A percentile compares a stretch with the other conserved stretches of the same genome.
Conservation (phyloP, 2,113 vertebrate species). For the Silurus asotus region DNA sequence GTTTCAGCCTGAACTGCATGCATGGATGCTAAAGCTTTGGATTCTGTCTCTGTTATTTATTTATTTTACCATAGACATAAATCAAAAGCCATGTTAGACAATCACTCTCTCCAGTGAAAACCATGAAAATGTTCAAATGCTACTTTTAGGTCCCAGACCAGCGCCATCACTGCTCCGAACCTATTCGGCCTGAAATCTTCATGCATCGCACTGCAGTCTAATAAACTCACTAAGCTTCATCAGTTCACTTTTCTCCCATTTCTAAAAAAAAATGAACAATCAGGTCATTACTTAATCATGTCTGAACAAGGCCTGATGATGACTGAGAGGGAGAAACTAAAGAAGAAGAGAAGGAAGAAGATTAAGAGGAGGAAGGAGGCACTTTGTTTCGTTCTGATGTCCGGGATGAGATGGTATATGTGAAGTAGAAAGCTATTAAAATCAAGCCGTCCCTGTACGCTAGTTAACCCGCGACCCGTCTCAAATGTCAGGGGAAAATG, state of each 20-base stretch:
- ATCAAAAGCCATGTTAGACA: too few species aligned
- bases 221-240: not conserved
- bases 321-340: not conserved
- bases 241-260: not conserved
- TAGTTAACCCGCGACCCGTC: constrained; percentile 50
- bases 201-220: not conserved
- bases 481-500: constrained; percentile 37
- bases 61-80: not conserved
- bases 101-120: not conserved
- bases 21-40: not conserved
- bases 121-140: not conserved
- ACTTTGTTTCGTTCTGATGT: constrained; percentile 36
- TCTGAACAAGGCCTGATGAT: not conserved
- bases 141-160: not conserved
- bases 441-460: constrained; percentile 45
- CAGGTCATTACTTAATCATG: constrained; percentile 6
- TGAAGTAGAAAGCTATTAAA: constrained; percentile 46
- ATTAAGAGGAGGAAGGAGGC: not conserved
- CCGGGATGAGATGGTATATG: constrained; percentile 26
- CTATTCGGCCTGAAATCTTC: not conserved
- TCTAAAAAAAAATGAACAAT: not conserved
- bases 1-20: not conserved
- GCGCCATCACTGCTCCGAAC: not conserved
- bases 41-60: not conserved
- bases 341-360: not conserved